Evolutionary conservation across 2,797 vertebrate species (phyloP).

Genomic region (Nasua narica): DNA sequence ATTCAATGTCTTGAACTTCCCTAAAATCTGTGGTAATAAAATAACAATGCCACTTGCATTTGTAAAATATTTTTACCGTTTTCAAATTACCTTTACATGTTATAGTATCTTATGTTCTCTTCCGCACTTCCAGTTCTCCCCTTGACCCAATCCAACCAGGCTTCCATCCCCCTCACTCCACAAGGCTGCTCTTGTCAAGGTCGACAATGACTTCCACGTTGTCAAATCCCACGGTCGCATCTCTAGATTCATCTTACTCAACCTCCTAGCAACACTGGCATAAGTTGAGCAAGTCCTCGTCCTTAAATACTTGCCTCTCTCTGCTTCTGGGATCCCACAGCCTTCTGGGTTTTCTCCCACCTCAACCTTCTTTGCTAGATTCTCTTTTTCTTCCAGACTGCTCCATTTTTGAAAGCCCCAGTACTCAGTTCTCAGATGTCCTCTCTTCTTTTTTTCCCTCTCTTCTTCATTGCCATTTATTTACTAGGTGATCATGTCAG

Average conservation of each 20-base stretch:
- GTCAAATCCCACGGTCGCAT: neutral
- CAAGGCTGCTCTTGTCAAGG: neutral
- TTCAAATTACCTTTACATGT: neutral
- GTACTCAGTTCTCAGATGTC: neutral
- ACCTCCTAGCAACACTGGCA: neutral
- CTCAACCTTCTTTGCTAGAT: neutral
- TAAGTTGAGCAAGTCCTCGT: neutral
- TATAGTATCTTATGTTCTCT: neutral
- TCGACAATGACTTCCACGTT: neutral
- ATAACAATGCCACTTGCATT: neutral
- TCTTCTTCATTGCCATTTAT: neutral
- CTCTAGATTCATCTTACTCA: neutral
- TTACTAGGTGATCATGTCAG: neutral
- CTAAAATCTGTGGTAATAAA: constrained; percentile 18
- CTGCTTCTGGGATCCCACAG: neutral
- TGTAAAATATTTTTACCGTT: neutral
- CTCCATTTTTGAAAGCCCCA: neutral
- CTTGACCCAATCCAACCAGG: neutral
- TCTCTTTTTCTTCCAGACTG: neutral
- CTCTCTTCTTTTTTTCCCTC: neutral
- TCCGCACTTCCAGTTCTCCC: neutral
- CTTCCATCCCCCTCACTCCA: neutral
- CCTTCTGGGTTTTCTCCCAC: neutral
- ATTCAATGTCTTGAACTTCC: neutral
- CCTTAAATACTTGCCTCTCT: neutral